Base-by-base conservation (phyloP, 2,888 invertebrate genomes). In the Panorpa germanica region DNA sequence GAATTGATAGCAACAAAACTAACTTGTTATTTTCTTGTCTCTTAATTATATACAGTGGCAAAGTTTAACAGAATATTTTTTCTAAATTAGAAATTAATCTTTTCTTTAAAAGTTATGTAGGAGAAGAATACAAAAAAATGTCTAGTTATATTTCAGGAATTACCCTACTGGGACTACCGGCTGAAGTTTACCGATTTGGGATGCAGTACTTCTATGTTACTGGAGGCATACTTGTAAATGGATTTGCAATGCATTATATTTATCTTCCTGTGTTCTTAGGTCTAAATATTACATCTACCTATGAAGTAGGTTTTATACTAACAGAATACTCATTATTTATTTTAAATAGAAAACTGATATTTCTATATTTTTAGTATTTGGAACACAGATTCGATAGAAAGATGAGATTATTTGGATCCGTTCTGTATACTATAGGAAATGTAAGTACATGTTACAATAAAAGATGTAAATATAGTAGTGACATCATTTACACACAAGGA, bases 121-220 rank as follows among this genome's bases (percentile, higher is more conserved):
- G 10, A 25, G 3, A 12, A 4, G n/a, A 6, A 11, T 12, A 9
- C 12, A 25, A 25, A 9, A 3, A 22, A 9, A 22, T 23, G 47
- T 45, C 34, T 48, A 70, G 77, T 49, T 77, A 73, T 36, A 66
- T 78, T 34, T 78, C 77, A 9, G 80, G 78, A 3, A 80, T 81
- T 37, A 78, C 80, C 1, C 49, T 82, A 18, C 55, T 81, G 33
- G 81, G 81, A 3, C 69, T 73, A 6, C 81, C 81, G 2, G 80
- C 80, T 0, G 81, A 82, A 49, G 65, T 81, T 9, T 81, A 82
- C 45, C 72, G 78, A 40, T 72, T 77, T 42, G 85, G 86, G 3
- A 75, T 73, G 4, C 76, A 77, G 43, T 85, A 81, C 45, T 54
- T 67, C 3, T 76, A 63, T 43, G 65, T 75, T 7, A 52, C 64